phyloP scores from a whole-genome alignment of 2,888 invertebrate species.

The Mesorhabditis spiculigera region DNA sequence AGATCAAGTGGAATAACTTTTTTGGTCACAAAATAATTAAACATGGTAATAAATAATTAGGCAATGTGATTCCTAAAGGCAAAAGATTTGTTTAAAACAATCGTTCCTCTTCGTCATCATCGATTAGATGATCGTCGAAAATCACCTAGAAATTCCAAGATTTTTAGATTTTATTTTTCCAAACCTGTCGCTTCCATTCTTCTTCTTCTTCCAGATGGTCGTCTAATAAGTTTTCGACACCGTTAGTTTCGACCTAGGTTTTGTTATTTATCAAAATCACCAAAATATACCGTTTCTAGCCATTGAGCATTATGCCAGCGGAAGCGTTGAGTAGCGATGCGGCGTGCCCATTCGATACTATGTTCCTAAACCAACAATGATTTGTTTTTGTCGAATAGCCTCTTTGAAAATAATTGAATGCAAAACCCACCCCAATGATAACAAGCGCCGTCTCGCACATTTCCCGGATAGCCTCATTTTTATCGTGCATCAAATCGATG shows the following conservation, averaged over 20 bases:
- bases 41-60: too few species aligned
- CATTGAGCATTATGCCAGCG: constrained; percentile 97
- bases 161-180: background rate
- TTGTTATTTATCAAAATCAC: background rate
- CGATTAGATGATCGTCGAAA: background rate
- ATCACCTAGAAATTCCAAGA: background rate
- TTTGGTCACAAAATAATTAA: too few species aligned
- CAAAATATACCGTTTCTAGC: constrained; percentile 76
- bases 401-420: background rate
- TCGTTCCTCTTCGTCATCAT: background rate
- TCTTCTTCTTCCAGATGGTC: background rate
- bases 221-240: background rate
- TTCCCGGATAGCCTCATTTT: constrained; percentile 68
- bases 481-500: constrained; percentile 94
- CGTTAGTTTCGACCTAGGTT: background rate
- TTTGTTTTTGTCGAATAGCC: background rate
- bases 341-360: constrained; percentile 85
- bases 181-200: background rate
- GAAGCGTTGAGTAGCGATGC: constrained; percentile 89
- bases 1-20: too few species aligned
- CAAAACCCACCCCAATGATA: constrained; percentile 76
- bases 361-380: constrained; percentile 65
- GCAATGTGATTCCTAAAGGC: too few species aligned
- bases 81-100: background rate
- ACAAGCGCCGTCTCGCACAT: constrained; percentile 92